These are phyloP conservation scores for Cydia amplana DNA, from an alignment of 1,140 invertebrate species.

Conservation along the genomic window DNA sequence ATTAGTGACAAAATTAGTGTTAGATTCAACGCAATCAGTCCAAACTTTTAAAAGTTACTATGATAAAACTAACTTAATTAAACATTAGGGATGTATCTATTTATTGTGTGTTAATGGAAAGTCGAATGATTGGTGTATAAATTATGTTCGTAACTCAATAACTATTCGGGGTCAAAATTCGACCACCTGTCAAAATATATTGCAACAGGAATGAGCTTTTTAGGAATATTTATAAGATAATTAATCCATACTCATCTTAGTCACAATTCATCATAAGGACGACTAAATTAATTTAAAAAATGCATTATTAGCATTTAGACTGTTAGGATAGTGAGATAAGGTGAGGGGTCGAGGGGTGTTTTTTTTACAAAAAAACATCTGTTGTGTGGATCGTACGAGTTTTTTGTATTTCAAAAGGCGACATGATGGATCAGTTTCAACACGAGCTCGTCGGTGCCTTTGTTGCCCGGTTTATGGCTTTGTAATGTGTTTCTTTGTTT, in stretches of 20 bases:
- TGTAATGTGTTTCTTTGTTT: constrained; percentile 79
- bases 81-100: constrained; percentile 1
- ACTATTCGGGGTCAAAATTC: neutral
- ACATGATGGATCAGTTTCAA: constrained; percentile 80
- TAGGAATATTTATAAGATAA: constrained; percentile 40
- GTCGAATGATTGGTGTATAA: neutral
- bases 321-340: constrained; percentile 58
- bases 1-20: neutral
- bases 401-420: constrained; percentile 78
- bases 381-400: constrained; percentile 73
- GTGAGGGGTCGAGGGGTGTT: constrained; percentile 56
- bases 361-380: constrained; percentile 76
- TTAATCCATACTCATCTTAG: constrained; percentile 52
- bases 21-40: neutral
- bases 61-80: neutral
- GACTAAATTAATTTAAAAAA: constrained; percentile 65
- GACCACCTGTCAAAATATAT: constrained; percentile 15
- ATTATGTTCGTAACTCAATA: neutral
- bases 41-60: neutral
- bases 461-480: constrained; percentile 76
- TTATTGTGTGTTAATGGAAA: neutral
- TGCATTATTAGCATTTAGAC: constrained; percentile 73
- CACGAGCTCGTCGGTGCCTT: constrained; percentile 75
- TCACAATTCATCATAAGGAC: constrained; percentile 67
- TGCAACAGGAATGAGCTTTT: constrained; percentile 9